Percentiles rank a stretch among this genome's conserved stretches.
These are phyloP conservation scores for Noctua janthina DNA, from an alignment of 2,888 invertebrate genomes.

Conservation along the genomic window DNA sequence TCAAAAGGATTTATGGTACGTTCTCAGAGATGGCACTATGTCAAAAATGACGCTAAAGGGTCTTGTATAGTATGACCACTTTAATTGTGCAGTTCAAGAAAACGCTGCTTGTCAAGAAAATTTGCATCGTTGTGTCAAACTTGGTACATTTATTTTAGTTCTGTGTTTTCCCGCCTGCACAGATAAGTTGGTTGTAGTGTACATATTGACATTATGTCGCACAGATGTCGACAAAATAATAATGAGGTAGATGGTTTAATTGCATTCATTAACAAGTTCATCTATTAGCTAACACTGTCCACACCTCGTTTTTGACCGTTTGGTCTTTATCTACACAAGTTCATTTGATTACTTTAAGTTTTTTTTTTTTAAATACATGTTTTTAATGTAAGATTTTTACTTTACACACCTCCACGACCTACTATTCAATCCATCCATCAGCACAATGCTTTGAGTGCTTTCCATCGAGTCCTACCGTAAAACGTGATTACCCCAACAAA, in stretches of 20 bases:
- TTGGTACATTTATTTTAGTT: no score
- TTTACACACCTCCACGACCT: no score
- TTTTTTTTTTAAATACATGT: no score
- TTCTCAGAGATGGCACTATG: constrained; percentile 39
- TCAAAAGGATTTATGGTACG: not conserved
- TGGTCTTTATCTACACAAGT: not conserved
- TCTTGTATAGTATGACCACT: not conserved
- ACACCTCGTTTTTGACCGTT: constrained; percentile 4
- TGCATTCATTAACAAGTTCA: not conserved
- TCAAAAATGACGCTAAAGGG: not conserved
- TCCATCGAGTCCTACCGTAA: no score
- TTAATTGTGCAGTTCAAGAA: no score
- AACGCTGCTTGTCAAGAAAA: no score
- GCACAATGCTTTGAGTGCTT: no score
- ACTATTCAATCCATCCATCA: no score
- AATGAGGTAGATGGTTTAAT: not conserved
- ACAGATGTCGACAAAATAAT: not conserved
- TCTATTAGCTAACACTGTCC: not conserved
- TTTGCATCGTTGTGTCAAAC: no score
- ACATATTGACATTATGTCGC: not conserved
- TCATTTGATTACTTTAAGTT: constrained; percentile 4
- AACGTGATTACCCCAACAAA: no score
- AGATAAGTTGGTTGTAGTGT: not conserved
- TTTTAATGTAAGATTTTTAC: no score
- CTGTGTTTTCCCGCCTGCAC: not conserved